These are phyloP conservation scores for Brachionus sp. DNA, from an alignment of 1,140 invertebrate genomes.

Conservation along the genomic window DNA sequence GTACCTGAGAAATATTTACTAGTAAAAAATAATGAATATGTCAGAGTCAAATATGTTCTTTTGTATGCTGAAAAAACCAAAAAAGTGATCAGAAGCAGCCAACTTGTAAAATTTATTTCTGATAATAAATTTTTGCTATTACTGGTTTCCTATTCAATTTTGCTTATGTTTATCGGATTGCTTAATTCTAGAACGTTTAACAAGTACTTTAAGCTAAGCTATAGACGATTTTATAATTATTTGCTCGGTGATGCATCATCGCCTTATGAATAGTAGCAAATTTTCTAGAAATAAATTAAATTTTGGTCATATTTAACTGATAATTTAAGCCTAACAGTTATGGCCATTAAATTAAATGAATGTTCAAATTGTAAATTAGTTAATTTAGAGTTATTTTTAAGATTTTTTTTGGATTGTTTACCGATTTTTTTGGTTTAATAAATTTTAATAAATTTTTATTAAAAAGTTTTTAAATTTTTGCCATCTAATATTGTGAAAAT, in stretches of 20 bases:
- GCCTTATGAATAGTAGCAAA: background rate
- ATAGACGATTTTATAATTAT: constrained; percentile 35
- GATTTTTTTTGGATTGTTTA: background rate
- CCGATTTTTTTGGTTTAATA: background rate
- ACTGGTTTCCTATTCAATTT: constrained; percentile 23
- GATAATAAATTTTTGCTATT: constrained; percentile 3
- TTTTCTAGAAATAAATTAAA: background rate
- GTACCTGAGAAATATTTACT: constrained; percentile 71
- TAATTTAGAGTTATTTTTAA: background rate
- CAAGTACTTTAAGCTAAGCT: constrained; percentile 14
- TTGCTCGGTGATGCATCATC: constrained; percentile 7
- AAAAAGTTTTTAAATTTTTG: background rate
- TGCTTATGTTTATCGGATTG: constrained; percentile 33
- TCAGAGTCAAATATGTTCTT: constrained; percentile 72
- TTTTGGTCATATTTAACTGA: background rate
- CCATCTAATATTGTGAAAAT: too few relatives aligned
- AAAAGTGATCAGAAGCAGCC: background rate
- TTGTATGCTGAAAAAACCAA: constrained; percentile 63
- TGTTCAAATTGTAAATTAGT: background rate
- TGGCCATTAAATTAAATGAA: background rate
- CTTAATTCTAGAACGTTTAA: constrained; percentile 33
- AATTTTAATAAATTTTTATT: background rate
- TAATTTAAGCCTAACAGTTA: background rate
- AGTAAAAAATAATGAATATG: constrained; percentile 71
- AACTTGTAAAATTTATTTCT: background rate